phyloP scores from a whole-genome alignment of 2,797 vertebrate genomes.

The Podargus strigoides region DNA sequence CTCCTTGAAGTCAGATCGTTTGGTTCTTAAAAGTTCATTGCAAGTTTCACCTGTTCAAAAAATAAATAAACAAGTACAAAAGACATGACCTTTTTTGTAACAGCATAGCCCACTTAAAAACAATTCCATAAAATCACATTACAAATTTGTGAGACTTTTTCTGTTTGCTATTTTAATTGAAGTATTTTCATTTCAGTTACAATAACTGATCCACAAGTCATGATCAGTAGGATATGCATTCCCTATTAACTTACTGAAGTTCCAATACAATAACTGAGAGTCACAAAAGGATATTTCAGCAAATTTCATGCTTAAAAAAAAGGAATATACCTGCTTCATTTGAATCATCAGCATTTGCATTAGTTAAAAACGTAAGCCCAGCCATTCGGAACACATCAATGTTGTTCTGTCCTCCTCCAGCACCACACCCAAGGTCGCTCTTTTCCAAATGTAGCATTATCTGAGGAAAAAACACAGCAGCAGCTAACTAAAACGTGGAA shows the following conservation, averaged over 20 bases:
- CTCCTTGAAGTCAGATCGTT: slow-evolving; percentile 51
- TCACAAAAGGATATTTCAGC: neutral
- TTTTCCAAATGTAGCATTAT: slow-evolving; percentile 79
- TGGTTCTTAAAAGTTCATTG: slow-evolving; percentile 74
- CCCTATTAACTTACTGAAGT: neutral
- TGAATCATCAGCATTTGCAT: slow-evolving; percentile 78
- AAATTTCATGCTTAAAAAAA: neutral
- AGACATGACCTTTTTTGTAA: neutral
- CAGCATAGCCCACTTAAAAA: neutral
- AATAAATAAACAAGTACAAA: neutral
- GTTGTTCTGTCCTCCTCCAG: slow-evolving; percentile 84
- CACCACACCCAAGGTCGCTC: slow-evolving; percentile 89
- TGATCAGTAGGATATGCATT: neutral
- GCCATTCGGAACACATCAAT: slow-evolving; percentile 82
- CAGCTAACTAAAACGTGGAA: neutral
- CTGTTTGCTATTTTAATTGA: neutral
- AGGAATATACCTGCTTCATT: slow-evolving; percentile 61
- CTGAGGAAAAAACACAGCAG: slow-evolving; percentile 62
- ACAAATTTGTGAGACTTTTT: neutral
- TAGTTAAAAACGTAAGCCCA: slow-evolving; percentile 89
- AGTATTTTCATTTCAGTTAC: neutral
- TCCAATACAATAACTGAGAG: neutral
- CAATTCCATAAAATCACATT: neutral
- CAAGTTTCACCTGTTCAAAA: slow-evolving; percentile 75
- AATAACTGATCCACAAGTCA: neutral